Evolutionary conservation across 2,113 vertebrate genomes (phyloP).

Genomic region (Esox niger): DNA sequence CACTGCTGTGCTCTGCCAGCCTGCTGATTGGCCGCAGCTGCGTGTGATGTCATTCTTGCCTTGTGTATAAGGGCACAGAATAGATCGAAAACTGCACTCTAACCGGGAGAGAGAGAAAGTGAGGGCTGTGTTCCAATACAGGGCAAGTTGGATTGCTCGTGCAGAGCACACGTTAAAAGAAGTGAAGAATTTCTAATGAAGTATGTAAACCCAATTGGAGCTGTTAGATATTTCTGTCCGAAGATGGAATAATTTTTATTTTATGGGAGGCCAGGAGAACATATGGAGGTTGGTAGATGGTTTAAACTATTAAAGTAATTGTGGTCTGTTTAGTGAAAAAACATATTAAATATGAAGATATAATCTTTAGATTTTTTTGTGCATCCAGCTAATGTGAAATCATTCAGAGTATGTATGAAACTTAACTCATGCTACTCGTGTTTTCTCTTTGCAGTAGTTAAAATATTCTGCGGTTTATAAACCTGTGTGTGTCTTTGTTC

Average conservation of each 20-base stretch:
- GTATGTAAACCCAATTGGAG: conserved; percentile 43
- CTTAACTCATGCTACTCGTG: neutral
- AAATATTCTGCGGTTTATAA: too few relatives aligned
- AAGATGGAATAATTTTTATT: conserved; percentile 31
- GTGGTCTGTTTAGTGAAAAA: conserved; percentile 7
- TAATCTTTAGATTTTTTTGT: neutral
- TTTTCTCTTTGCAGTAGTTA: neutral
- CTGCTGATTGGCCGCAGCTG: conserved; percentile 41
- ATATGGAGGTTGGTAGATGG: conserved; percentile 42
- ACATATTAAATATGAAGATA: neutral
- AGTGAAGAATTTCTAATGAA: conserved; percentile 41
- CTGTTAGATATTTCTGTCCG: conserved; percentile 36
- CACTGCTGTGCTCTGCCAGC: conserved; percentile 3
- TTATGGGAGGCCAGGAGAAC: conserved; percentile 26
- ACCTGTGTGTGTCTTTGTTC: neutral
- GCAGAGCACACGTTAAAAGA: conserved; percentile 16
- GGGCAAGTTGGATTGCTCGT: conserved; percentile 1
- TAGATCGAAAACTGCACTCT: conserved; percentile 39
- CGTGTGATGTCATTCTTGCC: conserved; percentile 47
- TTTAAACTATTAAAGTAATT: conserved; percentile 7
- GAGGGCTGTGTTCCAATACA: conserved; percentile 23
- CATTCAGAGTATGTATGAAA: neutral
- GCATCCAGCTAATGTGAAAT: neutral
- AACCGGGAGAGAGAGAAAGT: conserved; percentile 31
- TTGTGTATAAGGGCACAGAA: conserved; percentile 44